Percentiles rank a stretch among this genome's conserved stretches.
Conservation (phyloP, 2,113 vertebrate species). For the Oplegnathus fasciatus region DNA sequence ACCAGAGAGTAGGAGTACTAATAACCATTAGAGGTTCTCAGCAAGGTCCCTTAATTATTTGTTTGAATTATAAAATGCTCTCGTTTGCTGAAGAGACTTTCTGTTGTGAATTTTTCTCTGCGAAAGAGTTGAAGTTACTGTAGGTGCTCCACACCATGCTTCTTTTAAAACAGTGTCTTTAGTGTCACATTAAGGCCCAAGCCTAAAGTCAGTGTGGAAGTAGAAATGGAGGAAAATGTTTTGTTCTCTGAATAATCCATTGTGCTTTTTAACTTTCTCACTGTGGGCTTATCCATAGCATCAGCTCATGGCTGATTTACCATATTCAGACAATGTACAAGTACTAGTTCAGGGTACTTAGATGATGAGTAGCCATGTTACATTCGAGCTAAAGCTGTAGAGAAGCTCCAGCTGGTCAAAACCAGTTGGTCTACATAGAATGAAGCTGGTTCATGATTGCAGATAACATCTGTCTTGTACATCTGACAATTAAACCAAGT, state of each 20-base stretch:
- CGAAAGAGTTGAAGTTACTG: no score
- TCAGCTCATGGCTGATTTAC: slow-evolving; percentile 4
- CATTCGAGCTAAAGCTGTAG: neutral
- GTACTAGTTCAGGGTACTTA: neutral
- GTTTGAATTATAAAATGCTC: neutral
- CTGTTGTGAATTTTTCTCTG: neutral
- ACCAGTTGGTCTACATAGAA: neutral
- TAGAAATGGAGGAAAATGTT: neutral
- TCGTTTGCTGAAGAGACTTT: neutral
- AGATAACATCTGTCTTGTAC: slow-evolving; percentile 10
- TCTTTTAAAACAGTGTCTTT: neutral
- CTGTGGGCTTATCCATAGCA: neutral
- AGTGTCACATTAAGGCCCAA: neutral
- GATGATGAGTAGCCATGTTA: slow-evolving; percentile 5
- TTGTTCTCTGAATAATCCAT: slow-evolving; percentile 3
- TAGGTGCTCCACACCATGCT: no score
- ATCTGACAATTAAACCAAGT: slow-evolving; percentile 1
- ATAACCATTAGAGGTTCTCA: neutral
- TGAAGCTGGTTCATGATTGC: neutral
- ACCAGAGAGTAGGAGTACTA: neutral
- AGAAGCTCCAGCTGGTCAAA: neutral
- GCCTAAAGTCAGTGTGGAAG: neutral
- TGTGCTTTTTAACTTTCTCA: neutral
- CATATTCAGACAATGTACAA: neutral
- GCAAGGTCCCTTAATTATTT: neutral